Conservation (phyloP, 2,888 invertebrate genomes). For the Scaptomyza caliginosa region DNA sequence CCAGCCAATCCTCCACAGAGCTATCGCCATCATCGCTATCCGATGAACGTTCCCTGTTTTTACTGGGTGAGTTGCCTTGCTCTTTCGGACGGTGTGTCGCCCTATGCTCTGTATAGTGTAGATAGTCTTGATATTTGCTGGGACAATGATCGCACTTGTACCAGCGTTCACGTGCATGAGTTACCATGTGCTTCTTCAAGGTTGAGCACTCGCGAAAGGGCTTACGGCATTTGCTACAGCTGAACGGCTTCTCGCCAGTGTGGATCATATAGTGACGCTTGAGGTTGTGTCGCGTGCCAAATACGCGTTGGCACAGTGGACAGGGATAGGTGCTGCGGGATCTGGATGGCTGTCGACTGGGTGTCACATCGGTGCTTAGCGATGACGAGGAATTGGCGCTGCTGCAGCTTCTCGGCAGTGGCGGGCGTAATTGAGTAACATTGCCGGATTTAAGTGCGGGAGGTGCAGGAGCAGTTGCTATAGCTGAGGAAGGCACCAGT, state of each 20-base stretch:
- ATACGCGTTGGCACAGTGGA: slow-evolving; percentile 82
- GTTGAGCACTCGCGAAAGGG: slow-evolving; percentile 83
- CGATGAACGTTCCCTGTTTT: slow-evolving; percentile 53
- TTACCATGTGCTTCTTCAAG: slow-evolving; percentile 82
- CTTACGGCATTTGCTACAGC: slow-evolving; percentile 81
- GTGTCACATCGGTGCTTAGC: slow-evolving; percentile 57
- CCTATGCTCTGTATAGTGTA: slow-evolving; percentile 80
- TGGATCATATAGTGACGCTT: slow-evolving; percentile 84
- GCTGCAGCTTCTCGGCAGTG: slow-evolving; percentile 52
- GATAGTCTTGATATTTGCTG: slow-evolving; percentile 80
- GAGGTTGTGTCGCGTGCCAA: slow-evolving; percentile 83
- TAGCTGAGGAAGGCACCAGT: slow-evolving; percentile 31
- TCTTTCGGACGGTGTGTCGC: slow-evolving; percentile 55
- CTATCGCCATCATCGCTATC: slow-evolving; percentile 73
- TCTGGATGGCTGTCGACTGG: neutral
- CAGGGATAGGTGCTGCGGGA: slow-evolving; percentile 77
- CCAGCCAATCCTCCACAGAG: slow-evolving; percentile 78
- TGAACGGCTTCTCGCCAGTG: slow-evolving; percentile 83
- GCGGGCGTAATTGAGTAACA: slow-evolving; percentile 28
- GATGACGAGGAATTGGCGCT: slow-evolving; percentile 71
- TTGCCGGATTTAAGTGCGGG: neutral
- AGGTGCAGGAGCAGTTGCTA: slow-evolving; percentile 2
- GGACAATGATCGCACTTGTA: slow-evolving; percentile 82
- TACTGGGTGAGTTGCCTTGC: slow-evolving; percentile 3
- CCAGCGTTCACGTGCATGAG: slow-evolving; percentile 82